These are phyloP conservation scores for Meteorus cinctellus DNA, from an alignment of 2,888 invertebrate species.

Conservation along the genomic window DNA sequence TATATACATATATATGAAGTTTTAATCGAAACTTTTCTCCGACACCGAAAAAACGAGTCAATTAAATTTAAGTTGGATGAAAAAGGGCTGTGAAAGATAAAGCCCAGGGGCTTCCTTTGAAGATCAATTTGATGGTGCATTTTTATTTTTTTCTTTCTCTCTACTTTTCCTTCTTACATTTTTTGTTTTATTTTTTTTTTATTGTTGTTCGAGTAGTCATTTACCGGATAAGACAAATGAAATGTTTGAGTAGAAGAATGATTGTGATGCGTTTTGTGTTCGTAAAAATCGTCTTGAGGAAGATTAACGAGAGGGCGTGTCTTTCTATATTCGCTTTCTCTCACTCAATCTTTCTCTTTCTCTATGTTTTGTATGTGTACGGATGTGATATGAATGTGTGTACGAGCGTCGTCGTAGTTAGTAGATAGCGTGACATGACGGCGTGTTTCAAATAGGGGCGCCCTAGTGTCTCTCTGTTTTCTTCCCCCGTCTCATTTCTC, in stretches of 20 bases:
- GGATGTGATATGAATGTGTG: not conserved
- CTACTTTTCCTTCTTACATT: not conserved
- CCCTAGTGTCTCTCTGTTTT: not conserved
- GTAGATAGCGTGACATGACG: constrained; percentile 20
- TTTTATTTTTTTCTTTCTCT: not conserved
- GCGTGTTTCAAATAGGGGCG: constrained; percentile 21
- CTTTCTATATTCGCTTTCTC: not conserved
- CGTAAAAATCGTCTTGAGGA: constrained; percentile 8
- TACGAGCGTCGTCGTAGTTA: not conserved
- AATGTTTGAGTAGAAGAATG: constrained; percentile 12
- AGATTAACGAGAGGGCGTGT: constrained; percentile 19
- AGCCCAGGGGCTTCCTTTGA: not conserved
- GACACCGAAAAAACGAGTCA: constrained; percentile 12
- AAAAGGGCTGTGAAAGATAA: not conserved
- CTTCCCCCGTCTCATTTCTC: not conserved
- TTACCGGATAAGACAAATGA: constrained; percentile 22
- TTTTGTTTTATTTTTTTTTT: not conserved
- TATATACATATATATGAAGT: not conserved
- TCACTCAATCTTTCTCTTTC: not conserved
- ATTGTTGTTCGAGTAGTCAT: constrained; percentile 2
- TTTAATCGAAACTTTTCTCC: not conserved
- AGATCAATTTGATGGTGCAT: not conserved
- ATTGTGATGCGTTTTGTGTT: constrained; percentile 7
- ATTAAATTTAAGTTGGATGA: not conserved
- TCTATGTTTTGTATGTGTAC: not conserved